Evolutionary conservation across 2,888 invertebrate species (phyloP).

Genomic region (Resseliella maxima): DNA sequence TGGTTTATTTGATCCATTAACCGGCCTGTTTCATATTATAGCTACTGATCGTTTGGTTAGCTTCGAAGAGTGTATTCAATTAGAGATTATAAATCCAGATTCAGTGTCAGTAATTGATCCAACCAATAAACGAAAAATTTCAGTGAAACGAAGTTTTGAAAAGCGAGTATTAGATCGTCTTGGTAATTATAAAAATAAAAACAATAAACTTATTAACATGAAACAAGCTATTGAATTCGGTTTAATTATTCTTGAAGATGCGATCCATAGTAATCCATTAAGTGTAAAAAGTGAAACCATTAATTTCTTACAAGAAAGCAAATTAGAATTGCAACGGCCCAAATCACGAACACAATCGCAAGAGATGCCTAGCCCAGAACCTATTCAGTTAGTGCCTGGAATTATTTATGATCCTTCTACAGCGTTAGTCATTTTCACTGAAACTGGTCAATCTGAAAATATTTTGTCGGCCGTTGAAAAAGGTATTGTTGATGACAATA

Average conservation of each 20-base stretch:
- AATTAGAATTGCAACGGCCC: constrained; percentile 73
- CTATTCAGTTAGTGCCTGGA: constrained; percentile 78
- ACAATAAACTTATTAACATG: constrained; percentile 73
- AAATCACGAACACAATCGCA: constrained; percentile 67
- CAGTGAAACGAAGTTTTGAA: constrained; percentile 79
- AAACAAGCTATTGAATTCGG: constrained; percentile 77
- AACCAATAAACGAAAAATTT: constrained; percentile 74
- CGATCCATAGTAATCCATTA: constrained; percentile 68
- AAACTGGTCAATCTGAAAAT: constrained; percentile 77
- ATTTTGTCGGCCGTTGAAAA: constrained; percentile 81
- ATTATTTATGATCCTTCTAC: constrained; percentile 83
- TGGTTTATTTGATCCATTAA: constrained; percentile 83
- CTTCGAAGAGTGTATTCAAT: constrained; percentile 87
- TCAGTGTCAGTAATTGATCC: constrained; percentile 87
- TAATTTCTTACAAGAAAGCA: constrained; percentile 79
- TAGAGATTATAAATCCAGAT: constrained; percentile 85
- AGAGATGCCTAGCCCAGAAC: constrained; percentile 69
- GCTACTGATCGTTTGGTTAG: constrained; percentile 86
- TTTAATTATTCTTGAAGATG: constrained; percentile 73
- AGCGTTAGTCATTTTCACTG: constrained; percentile 78
- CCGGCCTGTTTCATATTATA: constrained; percentile 86
- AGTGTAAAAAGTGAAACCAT: constrained; percentile 70
- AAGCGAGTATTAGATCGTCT: constrained; percentile 81
- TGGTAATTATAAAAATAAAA: constrained; percentile 79
- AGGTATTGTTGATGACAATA: constrained; percentile 76